phyloP scores from a whole-genome alignment of 2,797 vertebrate species.

The Anas bahamensis region DNA sequence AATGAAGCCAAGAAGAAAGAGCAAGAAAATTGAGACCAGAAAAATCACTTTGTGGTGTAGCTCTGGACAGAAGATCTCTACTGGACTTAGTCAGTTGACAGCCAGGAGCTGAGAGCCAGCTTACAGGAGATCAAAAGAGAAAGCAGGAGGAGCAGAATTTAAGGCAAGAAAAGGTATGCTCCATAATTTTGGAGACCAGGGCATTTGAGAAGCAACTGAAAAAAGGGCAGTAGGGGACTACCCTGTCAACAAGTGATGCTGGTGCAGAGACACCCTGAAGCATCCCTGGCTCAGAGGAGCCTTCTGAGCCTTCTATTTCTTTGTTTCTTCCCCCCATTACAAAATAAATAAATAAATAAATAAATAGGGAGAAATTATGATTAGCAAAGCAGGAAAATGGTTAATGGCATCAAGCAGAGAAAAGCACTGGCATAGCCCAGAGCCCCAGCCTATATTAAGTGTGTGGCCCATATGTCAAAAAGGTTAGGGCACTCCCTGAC shows the following conservation, averaged over 20 bases:
- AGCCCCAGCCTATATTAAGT: background rate
- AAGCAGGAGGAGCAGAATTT: background rate
- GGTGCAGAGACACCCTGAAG: rapidly evolving
- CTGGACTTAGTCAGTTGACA: background rate
- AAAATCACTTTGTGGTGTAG: background rate
- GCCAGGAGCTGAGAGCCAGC: background rate
- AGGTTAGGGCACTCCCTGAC: background rate
- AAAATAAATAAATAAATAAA: too few relatives aligned
- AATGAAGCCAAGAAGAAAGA: background rate
- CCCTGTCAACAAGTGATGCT: background rate
- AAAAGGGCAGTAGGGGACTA: background rate
- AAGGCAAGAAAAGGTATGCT: background rate
- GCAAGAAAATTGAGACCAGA: background rate
- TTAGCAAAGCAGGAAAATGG: background rate
- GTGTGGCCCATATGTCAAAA: background rate
- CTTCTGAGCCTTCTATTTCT: background rate
- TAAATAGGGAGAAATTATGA: background rate
- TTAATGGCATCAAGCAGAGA: background rate
- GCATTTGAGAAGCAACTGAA: background rate
- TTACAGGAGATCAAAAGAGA: background rate
- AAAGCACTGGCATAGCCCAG: background rate
- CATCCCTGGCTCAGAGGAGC: rapidly evolving
- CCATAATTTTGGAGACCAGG: background rate
- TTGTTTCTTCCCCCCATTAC: background rate
- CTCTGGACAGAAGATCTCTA: background rate